Evolutionary conservation across 1,140 invertebrate genomes (phyloP).

Genomic region (Dolichoris vasculosae): DNA sequence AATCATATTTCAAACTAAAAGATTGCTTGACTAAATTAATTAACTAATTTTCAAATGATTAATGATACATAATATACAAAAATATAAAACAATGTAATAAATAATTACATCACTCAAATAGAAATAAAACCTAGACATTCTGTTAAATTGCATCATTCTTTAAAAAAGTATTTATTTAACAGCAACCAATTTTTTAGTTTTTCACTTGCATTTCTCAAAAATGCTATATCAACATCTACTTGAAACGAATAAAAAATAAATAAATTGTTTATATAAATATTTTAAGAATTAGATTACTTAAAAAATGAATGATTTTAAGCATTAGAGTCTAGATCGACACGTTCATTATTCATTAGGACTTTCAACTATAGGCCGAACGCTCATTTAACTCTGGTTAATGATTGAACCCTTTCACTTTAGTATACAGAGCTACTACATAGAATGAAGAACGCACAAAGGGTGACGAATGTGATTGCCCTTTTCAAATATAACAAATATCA

Average conservation of each 20-base stretch:
- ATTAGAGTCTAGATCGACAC: not conserved
- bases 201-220: too few species aligned
- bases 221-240: not conserved
- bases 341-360: not conserved
- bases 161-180: too few species aligned
- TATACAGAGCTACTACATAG: not conserved
- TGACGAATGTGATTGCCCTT: slow-evolving; percentile 40
- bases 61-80: too few species aligned
- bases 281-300: not conserved
- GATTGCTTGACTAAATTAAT: too few species aligned
- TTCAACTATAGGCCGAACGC: not conserved
- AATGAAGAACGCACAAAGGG: not conserved
- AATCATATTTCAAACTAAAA: too few species aligned
- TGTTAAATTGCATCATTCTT: too few species aligned
- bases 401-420: not conserved
- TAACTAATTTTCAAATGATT: too few species aligned
- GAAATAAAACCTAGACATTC: too few species aligned
- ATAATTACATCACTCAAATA: too few species aligned
- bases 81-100: too few species aligned
- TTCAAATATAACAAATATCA: slow-evolving; percentile 11
- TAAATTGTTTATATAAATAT: not conserved
- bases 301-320: not conserved
- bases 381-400: not conserved
- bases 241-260: not conserved
- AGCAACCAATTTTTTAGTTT: too few species aligned